phyloP scores from a whole-genome alignment of 2,797 vertebrate species.

The Todus mexicanus region DNA sequence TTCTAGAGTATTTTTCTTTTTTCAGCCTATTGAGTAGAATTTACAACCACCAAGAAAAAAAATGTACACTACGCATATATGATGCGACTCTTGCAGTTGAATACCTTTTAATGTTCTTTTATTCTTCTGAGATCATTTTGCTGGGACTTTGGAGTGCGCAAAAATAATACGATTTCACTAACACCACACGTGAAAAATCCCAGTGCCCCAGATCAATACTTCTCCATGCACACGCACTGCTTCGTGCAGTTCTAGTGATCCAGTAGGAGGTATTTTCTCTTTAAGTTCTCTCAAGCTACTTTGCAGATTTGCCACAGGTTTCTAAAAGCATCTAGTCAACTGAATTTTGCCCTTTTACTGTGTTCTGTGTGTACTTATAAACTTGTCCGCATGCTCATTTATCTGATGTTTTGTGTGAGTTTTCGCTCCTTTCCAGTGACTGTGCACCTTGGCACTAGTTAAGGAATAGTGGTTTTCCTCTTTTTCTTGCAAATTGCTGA shows the following conservation, averaged over 20 bases:
- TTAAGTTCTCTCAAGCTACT: background rate
- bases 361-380: background rate
- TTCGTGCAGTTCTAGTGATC: background rate
- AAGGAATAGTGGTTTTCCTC: background rate
- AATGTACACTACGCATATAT: background rate
- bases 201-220: background rate
- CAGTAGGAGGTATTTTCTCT: background rate
- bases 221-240: background rate
- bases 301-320: background rate
- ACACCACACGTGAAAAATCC: background rate
- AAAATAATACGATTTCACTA: constrained; percentile 7
- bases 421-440: background rate
- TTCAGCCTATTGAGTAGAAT: background rate
- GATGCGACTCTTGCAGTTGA: background rate
- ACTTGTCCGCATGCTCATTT: background rate
- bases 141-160: background rate
- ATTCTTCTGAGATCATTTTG: background rate
- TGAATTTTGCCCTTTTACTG: background rate
- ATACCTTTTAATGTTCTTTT: background rate
- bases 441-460: background rate
- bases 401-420: accelerated
- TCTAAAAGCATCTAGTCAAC: background rate
- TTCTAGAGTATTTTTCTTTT: background rate
- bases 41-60: background rate
- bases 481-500: background rate